Percentiles rank a stretch among this genome's conserved stretches.
Evolutionary conservation across 2,888 invertebrate genomes (phyloP).

Genomic region (Ypsolopha scabrella): DNA sequence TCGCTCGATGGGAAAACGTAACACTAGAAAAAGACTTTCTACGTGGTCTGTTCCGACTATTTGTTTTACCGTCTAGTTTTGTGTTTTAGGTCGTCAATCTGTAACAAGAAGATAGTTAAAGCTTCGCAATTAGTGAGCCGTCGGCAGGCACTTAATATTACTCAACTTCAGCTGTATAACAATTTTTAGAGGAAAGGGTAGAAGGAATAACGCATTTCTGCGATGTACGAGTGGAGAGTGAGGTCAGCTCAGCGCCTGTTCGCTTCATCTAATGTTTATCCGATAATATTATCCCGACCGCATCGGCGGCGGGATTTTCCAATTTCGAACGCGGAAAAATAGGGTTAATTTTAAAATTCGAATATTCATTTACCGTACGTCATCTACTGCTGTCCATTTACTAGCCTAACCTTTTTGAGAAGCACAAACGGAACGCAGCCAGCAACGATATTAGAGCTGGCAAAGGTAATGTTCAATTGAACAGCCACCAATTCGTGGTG

Average conservation of each 20-base stretch:
- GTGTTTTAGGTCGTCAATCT: conserved; percentile 25
- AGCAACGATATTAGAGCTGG: conserved; percentile 3
- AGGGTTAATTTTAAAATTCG: background rate
- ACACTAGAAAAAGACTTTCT: no score
- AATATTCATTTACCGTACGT: background rate
- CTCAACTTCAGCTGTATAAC: no score
- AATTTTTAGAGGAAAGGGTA: no score
- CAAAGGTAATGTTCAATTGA: conserved; percentile 30
- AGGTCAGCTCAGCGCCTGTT: background rate
- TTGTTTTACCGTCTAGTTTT: conserved; percentile 8
- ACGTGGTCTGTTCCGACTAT: no score
- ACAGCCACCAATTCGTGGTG: conserved; percentile 46
- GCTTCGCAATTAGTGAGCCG: conserved; percentile 31
- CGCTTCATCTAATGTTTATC: no score
- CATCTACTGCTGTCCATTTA: background rate
- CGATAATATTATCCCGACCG: no score
- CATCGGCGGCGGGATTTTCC: background rate
- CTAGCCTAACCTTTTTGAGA: background rate
- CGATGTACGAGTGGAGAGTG: background rate
- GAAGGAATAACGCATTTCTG: background rate
- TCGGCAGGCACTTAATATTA: conserved; percentile 28
- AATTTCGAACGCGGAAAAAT: background rate
- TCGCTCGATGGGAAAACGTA: no score
- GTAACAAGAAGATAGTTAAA: conserved; percentile 20
- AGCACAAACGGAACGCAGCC: background rate